A percentile compares a stretch with the other conserved stretches of the same genome.
Evolutionary conservation across 2,888 invertebrate species (phyloP).

Genomic region (Folsomia manolachei): DNA sequence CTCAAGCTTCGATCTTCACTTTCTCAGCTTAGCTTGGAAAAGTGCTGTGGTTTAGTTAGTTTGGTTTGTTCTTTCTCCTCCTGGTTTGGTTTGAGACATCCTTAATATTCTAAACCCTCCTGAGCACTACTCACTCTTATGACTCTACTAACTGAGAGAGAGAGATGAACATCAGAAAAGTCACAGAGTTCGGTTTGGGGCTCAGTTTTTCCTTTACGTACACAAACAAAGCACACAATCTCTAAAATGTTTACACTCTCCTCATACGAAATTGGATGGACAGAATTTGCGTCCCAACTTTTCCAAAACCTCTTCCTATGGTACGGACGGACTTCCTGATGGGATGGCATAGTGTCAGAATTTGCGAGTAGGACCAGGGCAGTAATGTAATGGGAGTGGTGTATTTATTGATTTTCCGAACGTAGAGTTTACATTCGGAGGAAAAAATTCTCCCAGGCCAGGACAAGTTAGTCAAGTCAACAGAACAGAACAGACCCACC

Average conservation of each 20-base stretch:
- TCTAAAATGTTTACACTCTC: neutral
- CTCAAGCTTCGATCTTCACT: too few species aligned
- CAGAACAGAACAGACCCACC: too few species aligned
- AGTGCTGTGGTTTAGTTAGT: too few species aligned
- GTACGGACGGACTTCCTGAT: too few species aligned
- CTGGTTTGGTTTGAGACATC: neutral
- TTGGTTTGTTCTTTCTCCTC: neutral
- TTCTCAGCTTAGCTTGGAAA: neutral
- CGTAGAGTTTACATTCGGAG: slow-evolving; percentile 4
- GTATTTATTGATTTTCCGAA: slow-evolving; percentile 24
- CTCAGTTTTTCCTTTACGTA: neutral
- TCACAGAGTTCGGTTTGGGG: too few species aligned
- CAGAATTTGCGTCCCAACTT: neutral
- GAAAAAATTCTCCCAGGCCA: neutral
- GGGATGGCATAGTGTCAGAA: too few species aligned
- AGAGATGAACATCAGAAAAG: neutral
- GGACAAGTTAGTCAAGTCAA: too few species aligned
- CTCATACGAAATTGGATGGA: neutral
- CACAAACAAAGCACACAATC: neutral
- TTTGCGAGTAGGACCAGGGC: too few species aligned
- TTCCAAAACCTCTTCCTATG: too few species aligned
- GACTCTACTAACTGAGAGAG: too few species aligned
- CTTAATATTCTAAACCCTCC: neutral
- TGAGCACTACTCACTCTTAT: too few species aligned
- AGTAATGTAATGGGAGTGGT: slow-evolving; percentile 15